A percentile compares a stretch with the other conserved stretches of the same genome.
Evolutionary conservation across 1,140 invertebrate species (phyloP).

Genomic region (Battus philenor): DNA sequence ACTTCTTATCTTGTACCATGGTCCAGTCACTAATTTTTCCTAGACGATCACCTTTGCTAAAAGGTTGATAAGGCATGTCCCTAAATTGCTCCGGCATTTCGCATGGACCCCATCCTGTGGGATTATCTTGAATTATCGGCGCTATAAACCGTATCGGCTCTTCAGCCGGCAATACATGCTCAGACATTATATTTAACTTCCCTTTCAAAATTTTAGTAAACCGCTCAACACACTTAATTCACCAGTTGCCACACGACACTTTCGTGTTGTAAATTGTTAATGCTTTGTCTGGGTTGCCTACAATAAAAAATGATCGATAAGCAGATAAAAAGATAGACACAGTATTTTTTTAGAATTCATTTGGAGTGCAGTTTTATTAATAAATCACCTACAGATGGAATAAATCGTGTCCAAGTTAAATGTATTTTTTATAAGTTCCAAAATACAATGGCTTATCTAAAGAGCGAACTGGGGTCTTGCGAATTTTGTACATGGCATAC

Average conservation of each 20-base stretch:
- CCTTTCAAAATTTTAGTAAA: conserved; percentile 13
- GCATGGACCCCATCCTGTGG: conserved; percentile 96
- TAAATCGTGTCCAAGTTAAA: too few relatives aligned
- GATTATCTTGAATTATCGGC: conserved; percentile 91
- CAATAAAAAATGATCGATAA: too few relatives aligned
- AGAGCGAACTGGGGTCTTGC: too few relatives aligned
- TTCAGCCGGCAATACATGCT: conserved; percentile 68
- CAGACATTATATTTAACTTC: conserved; percentile 43
- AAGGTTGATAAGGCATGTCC: conserved; percentile 99
- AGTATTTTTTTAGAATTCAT: too few relatives aligned
- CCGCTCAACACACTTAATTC: too few relatives aligned
- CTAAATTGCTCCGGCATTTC: conserved; percentile 96
- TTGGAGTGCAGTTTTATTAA: too few relatives aligned
- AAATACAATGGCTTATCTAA: too few relatives aligned
- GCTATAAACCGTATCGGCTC: conserved; percentile 77
- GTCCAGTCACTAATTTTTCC: conserved; percentile 99
- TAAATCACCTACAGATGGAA: too few relatives aligned
- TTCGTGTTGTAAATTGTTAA: conserved; percentile 18
- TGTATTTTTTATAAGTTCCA: too few relatives aligned
- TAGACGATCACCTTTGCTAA: conserved; percentile 96
- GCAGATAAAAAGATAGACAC: too few relatives aligned
- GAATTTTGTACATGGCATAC: too few relatives aligned
- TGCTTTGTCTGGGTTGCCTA: too few relatives aligned
- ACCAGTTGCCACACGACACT: conserved; percentile 60
- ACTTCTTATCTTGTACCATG: conserved; percentile 96